These are phyloP conservation scores for Amblyjoppa proteus DNA, from an alignment of 2,888 invertebrate genomes.

Conservation along the genomic window DNA sequence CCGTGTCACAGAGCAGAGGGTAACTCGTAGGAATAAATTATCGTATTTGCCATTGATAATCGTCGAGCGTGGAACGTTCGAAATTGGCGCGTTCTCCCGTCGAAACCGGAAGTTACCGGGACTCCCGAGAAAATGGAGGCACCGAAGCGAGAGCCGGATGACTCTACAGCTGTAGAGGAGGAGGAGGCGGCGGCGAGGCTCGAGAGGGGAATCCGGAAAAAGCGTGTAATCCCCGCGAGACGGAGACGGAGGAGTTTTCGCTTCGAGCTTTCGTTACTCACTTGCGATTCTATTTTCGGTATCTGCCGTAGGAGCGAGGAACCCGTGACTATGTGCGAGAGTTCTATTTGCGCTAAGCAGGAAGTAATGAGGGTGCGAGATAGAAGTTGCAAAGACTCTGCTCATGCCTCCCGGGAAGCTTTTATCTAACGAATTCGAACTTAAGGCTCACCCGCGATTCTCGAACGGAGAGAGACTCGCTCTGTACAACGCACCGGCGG, in stretches of 20 bases:
- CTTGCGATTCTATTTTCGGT: slow-evolving; percentile 34
- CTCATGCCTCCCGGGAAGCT: neutral
- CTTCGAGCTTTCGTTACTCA: slow-evolving; percentile 24
- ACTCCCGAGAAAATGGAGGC: slow-evolving; percentile 22
- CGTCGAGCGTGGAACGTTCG: slow-evolving; percentile 22
- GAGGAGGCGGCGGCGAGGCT: neutral
- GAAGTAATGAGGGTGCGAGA: slow-evolving; percentile 25
- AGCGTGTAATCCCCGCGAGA: slow-evolving; percentile 3
- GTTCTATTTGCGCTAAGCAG: slow-evolving; percentile 38
- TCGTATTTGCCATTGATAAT: neutral
- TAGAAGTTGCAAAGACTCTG: neutral
- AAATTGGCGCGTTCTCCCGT: neutral
- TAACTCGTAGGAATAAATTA: slow-evolving; percentile 40
- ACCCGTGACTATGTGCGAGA: slow-evolving; percentile 1
- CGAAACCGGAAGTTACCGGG: slow-evolving; percentile 52
- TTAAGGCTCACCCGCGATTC: neutral
- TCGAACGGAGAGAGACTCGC: neutral
- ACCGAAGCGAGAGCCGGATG: slow-evolving; percentile 6
- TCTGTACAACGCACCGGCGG: neutral
- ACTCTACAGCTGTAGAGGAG: neutral
- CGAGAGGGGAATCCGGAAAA: slow-evolving; percentile 33
- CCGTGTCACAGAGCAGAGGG: slow-evolving; percentile 34
- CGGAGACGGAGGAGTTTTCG: neutral
- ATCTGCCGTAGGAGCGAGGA: neutral
- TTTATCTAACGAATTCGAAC: neutral